Evolutionary conservation across 2,797 vertebrate species (phyloP).

Genomic region (Cygnus olor): DNA sequence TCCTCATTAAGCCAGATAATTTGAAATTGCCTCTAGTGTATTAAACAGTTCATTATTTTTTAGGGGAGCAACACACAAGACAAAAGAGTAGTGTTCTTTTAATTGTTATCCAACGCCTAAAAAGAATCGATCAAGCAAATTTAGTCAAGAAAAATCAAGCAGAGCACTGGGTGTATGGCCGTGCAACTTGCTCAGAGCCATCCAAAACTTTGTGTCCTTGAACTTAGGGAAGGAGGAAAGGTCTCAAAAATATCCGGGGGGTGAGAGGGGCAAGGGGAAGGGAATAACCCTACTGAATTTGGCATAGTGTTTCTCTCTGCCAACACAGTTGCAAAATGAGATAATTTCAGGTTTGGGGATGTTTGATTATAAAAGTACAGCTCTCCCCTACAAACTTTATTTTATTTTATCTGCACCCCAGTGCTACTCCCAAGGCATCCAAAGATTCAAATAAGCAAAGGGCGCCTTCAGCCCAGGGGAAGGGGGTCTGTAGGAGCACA

Average conservation of each 20-base stretch:
- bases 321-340: background rate
- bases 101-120: conserved; percentile 36
- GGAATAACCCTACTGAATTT: background rate
- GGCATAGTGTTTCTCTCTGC: background rate
- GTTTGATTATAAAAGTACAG: background rate
- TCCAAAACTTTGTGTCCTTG: background rate
- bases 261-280: background rate
- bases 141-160: conserved; percentile 15
- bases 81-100: conserved; percentile 52
- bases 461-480: background rate
- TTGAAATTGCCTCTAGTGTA: conserved; percentile 74
- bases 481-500: background rate
- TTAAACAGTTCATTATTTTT: conserved; percentile 75
- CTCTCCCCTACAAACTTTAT: background rate
- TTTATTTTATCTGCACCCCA: background rate
- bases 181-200: background rate
- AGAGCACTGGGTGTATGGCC: background rate
- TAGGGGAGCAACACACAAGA: conserved; percentile 38
- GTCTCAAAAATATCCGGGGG: background rate
- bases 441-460: background rate
- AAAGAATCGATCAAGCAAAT: background rate
- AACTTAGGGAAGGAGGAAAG: background rate
- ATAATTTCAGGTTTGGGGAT: background rate
- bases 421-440: background rate
- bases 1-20: conserved; percentile 72